A percentile compares a stretch with the other conserved stretches of the same genome.
Evolutionary conservation across 2,888 invertebrate species (phyloP).

Genomic region (Drosophila kanekoi): DNA sequence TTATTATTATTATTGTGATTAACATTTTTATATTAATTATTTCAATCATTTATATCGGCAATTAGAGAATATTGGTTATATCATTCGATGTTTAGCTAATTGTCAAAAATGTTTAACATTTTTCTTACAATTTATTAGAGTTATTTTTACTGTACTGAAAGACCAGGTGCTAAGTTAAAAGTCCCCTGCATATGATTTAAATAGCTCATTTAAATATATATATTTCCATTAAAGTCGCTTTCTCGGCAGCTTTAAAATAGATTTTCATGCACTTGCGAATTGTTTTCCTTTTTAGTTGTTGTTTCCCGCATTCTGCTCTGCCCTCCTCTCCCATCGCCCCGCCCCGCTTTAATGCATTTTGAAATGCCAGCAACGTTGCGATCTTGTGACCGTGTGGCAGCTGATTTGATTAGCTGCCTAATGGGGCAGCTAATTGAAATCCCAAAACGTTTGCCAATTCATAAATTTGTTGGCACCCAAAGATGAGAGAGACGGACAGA

Average conservation of each 20-base stretch:
- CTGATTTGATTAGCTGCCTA: slow-evolving; percentile 57
- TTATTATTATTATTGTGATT: too few species aligned
- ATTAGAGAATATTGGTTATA: too few species aligned
- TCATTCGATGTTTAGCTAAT: too few species aligned
- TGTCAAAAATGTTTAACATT: neutral
- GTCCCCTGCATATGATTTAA: neutral
- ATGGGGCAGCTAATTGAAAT: slow-evolving; percentile 61
- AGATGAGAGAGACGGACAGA: neutral
- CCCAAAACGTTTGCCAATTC: slow-evolving; percentile 67
- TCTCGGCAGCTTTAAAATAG: slow-evolving; percentile 33
- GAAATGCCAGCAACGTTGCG: slow-evolving; percentile 32
- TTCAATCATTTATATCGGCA: too few species aligned
- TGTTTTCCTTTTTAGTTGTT: slow-evolving; percentile 7
- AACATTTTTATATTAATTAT: too few species aligned
- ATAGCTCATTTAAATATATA: slow-evolving; percentile 13
- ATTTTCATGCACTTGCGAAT: slow-evolving; percentile 24
- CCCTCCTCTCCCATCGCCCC: neutral
- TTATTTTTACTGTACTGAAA: neutral
- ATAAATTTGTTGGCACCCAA: slow-evolving; percentile 44
- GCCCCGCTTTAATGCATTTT: slow-evolving; percentile 8
- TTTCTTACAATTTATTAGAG: neutral
- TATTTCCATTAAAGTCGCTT: slow-evolving; percentile 19
- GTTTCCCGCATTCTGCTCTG: neutral
- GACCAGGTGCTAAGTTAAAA: neutral
- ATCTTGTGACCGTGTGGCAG: slow-evolving; percentile 68